Evolutionary conservation across 2,113 vertebrate genomes (phyloP).

Genomic region (Pteruthius melanotis): DNA sequence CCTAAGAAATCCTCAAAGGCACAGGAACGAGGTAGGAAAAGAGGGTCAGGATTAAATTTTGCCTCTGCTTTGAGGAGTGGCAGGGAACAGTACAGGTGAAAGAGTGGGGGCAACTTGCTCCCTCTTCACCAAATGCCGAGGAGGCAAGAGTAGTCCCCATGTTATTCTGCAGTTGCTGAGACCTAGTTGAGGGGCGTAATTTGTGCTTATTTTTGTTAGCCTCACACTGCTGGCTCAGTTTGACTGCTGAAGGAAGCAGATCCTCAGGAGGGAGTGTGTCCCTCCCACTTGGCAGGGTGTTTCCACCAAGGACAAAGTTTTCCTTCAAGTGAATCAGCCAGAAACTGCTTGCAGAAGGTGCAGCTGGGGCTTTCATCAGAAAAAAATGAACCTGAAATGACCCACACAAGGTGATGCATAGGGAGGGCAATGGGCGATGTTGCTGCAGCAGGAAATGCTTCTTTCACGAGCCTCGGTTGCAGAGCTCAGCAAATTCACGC

Average conservation of each 20-base stretch:
- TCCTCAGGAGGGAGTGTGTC: background rate
- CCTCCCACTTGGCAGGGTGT: background rate
- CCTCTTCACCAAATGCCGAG: rapidly evolving
- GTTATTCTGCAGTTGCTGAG: background rate
- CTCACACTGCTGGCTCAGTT: rapidly evolving
- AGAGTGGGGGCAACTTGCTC: rapidly evolving
- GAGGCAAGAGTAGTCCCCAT: background rate
- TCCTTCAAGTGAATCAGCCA: slow-evolving; percentile 3
- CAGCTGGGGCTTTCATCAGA: background rate
- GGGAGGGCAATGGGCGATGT: background rate
- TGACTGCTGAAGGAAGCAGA: background rate
- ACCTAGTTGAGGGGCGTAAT: rapidly evolving
- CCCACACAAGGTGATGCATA: background rate
- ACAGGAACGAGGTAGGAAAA: rapidly evolving
- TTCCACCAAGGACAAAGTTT: slow-evolving; percentile 23
- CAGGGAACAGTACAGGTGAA: background rate
- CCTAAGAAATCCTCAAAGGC: background rate
- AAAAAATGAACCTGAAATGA: background rate
- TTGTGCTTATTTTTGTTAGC: background rate
- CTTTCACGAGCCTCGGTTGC: rapidly evolving
- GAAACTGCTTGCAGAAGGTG: background rate
- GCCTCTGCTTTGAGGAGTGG: background rate
- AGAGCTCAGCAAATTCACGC: background rate
- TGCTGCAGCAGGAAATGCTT: background rate
- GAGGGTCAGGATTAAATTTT: background rate